Conservation (phyloP, 2,797 vertebrate species). For the Antennarius maculatus region DNA sequence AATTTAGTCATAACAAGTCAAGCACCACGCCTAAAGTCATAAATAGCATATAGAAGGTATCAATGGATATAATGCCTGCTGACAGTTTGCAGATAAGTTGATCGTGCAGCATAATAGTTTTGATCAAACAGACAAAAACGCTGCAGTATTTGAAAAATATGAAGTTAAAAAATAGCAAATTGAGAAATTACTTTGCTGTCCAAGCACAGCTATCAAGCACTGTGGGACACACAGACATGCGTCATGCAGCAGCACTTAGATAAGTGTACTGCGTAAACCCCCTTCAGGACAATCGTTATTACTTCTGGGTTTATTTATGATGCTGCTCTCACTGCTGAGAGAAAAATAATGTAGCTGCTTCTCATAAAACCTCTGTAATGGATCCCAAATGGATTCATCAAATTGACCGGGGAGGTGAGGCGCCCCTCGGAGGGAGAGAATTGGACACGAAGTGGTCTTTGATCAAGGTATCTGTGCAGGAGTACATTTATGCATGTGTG, state of each 20-base stretch:
- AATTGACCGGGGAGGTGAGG: constrained; percentile 53
- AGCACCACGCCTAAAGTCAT: no score
- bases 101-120: no score
- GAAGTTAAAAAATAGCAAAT: background rate
- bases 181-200: background rate
- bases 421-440: constrained; percentile 32
- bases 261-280: constrained; percentile 21
- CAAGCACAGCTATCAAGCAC: constrained; percentile 17
- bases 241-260: constrained; percentile 5
- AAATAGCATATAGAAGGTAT: no score
- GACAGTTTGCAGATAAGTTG: no score
- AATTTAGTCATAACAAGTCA: no score
- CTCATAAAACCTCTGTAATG: constrained; percentile 68
- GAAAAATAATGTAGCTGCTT: constrained; percentile 47
- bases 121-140: no score
- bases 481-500: background rate
- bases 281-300: constrained; percentile 43
- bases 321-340: constrained; percentile 29
- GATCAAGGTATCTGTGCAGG: constrained; percentile 21
- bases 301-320: constrained; percentile 58
- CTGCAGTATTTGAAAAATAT: no score
- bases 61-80: no score
- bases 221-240: constrained; percentile 14
- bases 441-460: constrained; percentile 49
- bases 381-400: constrained; percentile 67